phyloP scores from a whole-genome alignment of 2,797 vertebrate species.

The Bradypodion pumilum region DNA sequence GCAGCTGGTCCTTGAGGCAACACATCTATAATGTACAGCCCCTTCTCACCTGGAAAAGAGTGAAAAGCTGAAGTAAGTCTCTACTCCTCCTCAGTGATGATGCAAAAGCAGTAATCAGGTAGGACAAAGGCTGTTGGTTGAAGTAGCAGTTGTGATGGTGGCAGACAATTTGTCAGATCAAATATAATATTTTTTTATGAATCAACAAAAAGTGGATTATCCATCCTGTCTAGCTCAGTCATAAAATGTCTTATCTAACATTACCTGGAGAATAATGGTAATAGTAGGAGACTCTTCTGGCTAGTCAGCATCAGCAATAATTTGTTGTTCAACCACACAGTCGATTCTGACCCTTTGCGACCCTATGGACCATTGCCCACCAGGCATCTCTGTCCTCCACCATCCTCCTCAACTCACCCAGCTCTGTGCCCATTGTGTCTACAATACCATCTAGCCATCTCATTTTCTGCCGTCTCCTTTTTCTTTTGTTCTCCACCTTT shows the following conservation, averaged over 20 bases:
- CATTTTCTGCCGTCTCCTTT: too few relatives aligned
- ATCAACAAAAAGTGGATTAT: neutral
- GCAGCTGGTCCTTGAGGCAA: slow-evolving; percentile 78
- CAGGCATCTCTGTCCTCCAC: too few relatives aligned
- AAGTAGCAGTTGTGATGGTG: neutral
- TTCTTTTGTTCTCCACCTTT: too few relatives aligned
- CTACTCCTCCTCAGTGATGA: neutral
- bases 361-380: too few relatives aligned
- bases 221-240: neutral
- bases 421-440: too few relatives aligned
- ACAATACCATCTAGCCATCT: too few relatives aligned
- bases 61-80: neutral
- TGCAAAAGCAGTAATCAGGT: neutral
- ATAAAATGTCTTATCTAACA: slow-evolving; percentile 5
- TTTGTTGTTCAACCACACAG: too few relatives aligned
- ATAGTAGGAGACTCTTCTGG: slow-evolving; percentile 14
- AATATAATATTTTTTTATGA: neutral
- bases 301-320: neutral
- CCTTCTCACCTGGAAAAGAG: slow-evolving; percentile 77
- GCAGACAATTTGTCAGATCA: neutral
- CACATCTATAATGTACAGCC: slow-evolving; percentile 84
- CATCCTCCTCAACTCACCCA: too few relatives aligned
- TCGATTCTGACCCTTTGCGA: too few relatives aligned
- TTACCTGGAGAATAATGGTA: neutral
- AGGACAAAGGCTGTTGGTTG: neutral